Base-by-base conservation (phyloP, 2,113 vertebrate species). In the Sporophila hypoxantha region DNA sequence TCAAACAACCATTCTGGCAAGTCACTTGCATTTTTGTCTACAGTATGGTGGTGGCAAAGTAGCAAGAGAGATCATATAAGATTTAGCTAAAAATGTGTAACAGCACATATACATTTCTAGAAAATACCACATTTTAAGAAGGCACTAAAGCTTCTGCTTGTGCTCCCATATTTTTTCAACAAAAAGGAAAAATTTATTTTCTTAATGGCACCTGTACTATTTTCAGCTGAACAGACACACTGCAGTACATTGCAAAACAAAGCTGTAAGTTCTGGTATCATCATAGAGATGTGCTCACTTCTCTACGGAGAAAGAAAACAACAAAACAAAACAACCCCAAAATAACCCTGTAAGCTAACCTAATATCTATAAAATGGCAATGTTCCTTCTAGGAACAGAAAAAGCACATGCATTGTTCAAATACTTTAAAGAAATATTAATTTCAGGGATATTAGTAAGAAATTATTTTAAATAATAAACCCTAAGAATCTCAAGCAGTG, bases 141-240 rank as follows among this genome's bases (percentile, higher is more conserved):
- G 97, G 97, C 97, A 98, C 97, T 97, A 94, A 97, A 97, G 96
- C 97, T 94, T 97, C 89, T 96, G 96, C 97, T 97, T 97, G 97
- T 97, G 97, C 96, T 97, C 96, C 92, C 62, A 47, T 93, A 23
- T 93, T 93, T 95, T 89, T 88, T 70, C 25, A 70, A 70, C 37
- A 50, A 87, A 87, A 29, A 47, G 92, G 59, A 87, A 89, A 91
- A 82, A 37, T 15, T 84, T 44, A 36, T 93, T 92, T 94, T 94
- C 59, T 69, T 91, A 93, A 93, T 82, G 95, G 91, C 93, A 93
- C 88, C 94, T 96, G 94, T 94, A 95, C 94, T 93, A 94, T 86
- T 90, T 94, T 92, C 91, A 92, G 92, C 84, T 95, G 93, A 96
- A 93, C 86, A 96, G 76, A 96, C 93, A 96, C 76, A 94, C 86